phyloP scores from a whole-genome alignment of 2,888 invertebrate genomes.

The Aphrophora alni region DNA sequence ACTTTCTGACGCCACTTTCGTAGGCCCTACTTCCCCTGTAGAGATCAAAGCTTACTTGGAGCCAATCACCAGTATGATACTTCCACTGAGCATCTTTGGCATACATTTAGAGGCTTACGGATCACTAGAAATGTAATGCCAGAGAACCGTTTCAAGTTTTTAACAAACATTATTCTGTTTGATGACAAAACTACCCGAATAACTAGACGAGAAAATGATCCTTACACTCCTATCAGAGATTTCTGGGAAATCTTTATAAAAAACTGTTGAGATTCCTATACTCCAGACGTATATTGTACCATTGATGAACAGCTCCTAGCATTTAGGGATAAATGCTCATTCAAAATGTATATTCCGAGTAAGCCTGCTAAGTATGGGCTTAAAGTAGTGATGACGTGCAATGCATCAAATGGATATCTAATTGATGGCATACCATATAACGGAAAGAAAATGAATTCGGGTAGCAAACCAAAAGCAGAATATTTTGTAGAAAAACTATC shows the following conservation, averaged over 20 bases:
- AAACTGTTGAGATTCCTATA: background rate
- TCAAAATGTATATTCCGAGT: background rate
- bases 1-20: background rate
- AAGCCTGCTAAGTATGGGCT: background rate
- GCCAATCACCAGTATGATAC: background rate
- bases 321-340: background rate
- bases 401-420: no score
- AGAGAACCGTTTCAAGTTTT: slow-evolving; percentile 1
- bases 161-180: background rate
- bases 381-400: no score
- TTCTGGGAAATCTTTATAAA: background rate
- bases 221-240: background rate
- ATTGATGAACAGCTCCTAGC: background rate
- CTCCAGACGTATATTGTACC: background rate
- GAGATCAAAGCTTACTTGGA: background rate
- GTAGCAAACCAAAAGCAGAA: no score
- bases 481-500: no score
- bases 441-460: no score
- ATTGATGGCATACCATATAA: no score
- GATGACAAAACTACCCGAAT: background rate
- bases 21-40: background rate
- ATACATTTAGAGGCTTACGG: background rate
- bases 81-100: background rate
- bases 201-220: background rate
- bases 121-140: background rate